Percentiles rank a stretch among this genome's conserved stretches.
phyloP scores from a whole-genome alignment of 2,113 vertebrate genomes.

The Nettapus auritus region DNA sequence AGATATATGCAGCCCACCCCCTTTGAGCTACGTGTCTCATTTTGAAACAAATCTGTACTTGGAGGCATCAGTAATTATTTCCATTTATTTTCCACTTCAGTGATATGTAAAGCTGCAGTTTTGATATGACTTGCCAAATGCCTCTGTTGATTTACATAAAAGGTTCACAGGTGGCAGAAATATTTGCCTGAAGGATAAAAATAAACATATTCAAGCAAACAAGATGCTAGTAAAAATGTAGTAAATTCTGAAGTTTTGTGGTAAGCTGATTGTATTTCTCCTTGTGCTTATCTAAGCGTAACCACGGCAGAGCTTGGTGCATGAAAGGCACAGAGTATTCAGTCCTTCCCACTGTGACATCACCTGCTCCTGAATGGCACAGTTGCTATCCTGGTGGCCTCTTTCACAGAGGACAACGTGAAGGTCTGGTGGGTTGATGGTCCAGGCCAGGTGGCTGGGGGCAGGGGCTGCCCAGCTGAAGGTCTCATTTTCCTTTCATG shows the following conservation, averaged over 20 bases:
- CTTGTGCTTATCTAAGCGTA: background rate
- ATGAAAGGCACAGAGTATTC: background rate
- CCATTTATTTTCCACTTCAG: slow-evolving; percentile 54
- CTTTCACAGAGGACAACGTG: background rate
- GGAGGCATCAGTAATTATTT: slow-evolving; percentile 54
- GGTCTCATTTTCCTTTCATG: background rate
- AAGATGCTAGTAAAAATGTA: background rate
- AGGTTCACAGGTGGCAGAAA: slow-evolving; percentile 51
- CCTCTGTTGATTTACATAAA: slow-evolving; percentile 45
- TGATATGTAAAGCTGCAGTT: slow-evolving; percentile 53
- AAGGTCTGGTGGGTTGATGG: background rate
- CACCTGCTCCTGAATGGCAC: background rate
- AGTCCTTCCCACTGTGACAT: background rate
- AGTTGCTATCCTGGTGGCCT: background rate
- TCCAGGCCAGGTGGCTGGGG: rapidly evolving
- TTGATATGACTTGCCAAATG: slow-evolving; percentile 56
- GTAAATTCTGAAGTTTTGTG: background rate
- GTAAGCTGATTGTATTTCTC: background rate
- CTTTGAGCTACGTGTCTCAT: background rate
- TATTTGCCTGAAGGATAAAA: slow-evolving; percentile 63
- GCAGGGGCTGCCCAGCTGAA: background rate
- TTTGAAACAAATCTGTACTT: slow-evolving; percentile 31
- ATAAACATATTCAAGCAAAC: slow-evolving; percentile 52
- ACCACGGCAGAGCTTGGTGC: background rate
- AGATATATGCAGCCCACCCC: background rate